A percentile compares a stretch with the other conserved stretches of the same genome.
Evolutionary conservation across 2,888 invertebrate species (phyloP).

Genomic region (Andrena chrysosceles): DNA sequence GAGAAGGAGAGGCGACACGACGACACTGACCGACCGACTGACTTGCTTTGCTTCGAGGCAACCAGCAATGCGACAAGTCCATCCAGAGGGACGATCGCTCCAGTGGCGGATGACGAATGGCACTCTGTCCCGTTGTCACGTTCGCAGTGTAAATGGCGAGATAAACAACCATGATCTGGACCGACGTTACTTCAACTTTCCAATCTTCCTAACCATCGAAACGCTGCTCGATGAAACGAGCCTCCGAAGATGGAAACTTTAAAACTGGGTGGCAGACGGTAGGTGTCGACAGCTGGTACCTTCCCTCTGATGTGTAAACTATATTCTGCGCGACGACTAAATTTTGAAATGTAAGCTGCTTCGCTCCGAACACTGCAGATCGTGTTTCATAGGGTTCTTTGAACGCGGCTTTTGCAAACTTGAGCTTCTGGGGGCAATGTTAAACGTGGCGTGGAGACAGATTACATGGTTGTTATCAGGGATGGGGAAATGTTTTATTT

Average conservation of each 20-base stretch:
- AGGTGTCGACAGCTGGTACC: no score
- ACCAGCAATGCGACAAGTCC: constrained; percentile 35
- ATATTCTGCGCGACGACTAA: no score
- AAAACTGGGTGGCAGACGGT: no score
- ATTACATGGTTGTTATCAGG: background rate
- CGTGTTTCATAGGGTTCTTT: background rate
- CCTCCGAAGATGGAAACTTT: background rate
- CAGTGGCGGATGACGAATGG: constrained; percentile 34
- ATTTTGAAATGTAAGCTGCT: no score
- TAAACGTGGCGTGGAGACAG: background rate
- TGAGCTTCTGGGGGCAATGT: background rate
- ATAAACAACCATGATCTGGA: background rate
- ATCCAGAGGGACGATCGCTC: constrained; percentile 22
- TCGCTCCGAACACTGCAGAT: background rate
- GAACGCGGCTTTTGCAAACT: background rate
- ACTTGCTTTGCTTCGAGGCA: constrained; percentile 29
- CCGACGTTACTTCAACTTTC: background rate
- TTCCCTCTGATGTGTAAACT: no score
- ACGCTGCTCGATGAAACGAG: background rate
- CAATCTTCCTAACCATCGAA: background rate
- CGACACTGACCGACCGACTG: constrained; percentile 60
- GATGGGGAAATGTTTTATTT: background rate
- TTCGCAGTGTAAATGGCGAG: constrained; percentile 5
- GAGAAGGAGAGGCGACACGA: constrained; percentile 50
- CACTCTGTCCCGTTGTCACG: background rate